Evolutionary conservation across 2,113 vertebrate genomes (phyloP).

Genomic region (Dasyurus viverrinus): DNA sequence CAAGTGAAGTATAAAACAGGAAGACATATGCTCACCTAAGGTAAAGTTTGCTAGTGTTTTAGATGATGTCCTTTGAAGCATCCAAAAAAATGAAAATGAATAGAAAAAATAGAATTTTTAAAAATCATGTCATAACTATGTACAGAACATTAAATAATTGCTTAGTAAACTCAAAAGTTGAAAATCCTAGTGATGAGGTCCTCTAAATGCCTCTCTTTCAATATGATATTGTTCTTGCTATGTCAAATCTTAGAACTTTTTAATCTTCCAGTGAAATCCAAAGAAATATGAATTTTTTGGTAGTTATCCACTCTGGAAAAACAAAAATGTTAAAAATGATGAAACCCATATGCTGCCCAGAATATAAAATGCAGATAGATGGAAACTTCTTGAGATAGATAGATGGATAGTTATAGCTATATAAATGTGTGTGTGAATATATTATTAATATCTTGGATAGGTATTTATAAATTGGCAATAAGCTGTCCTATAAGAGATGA

Average conservation of each 20-base stretch:
- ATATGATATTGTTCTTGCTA: background rate
- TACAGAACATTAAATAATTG: background rate
- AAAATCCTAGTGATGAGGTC: background rate
- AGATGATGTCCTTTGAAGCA: background rate
- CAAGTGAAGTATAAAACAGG: constrained; percentile 1
- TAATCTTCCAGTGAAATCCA: background rate
- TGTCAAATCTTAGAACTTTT: background rate
- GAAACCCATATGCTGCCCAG: background rate
- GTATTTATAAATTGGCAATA: background rate
- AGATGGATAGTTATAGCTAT: background rate
- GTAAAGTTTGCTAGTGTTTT: background rate
- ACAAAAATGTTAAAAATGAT: background rate
- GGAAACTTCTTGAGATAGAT: background rate
- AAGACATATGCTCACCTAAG: constrained; percentile 4
- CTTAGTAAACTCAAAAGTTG: background rate
- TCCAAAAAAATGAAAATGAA: background rate
- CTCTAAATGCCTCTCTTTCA: background rate
- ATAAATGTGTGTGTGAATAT: background rate
- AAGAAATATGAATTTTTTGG: background rate
- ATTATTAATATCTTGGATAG: background rate
- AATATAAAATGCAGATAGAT: background rate
- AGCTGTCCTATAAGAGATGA: background rate
- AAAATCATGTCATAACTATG: background rate
- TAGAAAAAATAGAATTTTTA: background rate
- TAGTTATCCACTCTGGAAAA: background rate